Conservation (phyloP, 2,113 vertebrate genomes). For the Barbus barbus region DNA sequence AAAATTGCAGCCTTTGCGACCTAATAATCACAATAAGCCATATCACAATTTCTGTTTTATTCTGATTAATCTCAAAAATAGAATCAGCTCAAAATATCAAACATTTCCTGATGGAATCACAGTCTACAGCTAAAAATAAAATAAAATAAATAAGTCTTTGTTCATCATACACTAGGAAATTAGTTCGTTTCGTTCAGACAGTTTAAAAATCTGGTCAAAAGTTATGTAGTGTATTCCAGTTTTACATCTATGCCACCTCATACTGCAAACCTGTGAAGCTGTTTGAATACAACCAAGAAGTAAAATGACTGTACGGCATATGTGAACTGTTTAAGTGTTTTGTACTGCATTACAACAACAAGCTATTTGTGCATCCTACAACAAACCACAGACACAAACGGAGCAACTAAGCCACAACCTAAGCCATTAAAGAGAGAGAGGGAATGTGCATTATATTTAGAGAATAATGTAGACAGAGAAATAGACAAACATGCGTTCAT, state of each 20-base stretch:
- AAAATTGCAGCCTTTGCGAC: too few relatives aligned
- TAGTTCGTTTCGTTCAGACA: not conserved
- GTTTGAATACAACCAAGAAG: not conserved
- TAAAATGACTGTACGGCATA: not conserved
- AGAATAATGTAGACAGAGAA: not conserved
- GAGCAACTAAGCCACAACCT: slow-evolving; percentile 5
- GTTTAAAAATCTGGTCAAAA: not conserved
- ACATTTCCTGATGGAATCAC: too few relatives aligned
- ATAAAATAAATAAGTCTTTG: too few relatives aligned
- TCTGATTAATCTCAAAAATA: too few relatives aligned
- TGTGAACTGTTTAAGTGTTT: not conserved
- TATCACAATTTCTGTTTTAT: too few relatives aligned
- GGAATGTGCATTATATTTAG: not conserved
- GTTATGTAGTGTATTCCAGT: not conserved
- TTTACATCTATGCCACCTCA: not conserved
- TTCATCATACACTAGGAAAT: too few relatives aligned
- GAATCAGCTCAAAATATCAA: too few relatives aligned
- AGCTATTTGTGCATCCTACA: not conserved
- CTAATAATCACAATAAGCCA: too few relatives aligned
- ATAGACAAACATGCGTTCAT: not conserved
- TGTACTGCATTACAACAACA: not conserved
- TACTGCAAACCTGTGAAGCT: not conserved
- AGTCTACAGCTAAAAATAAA: too few relatives aligned
- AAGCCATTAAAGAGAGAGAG: not conserved
- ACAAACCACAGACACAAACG: slow-evolving; percentile 19